Percentiles rank a stretch among this genome's conserved stretches.
Conservation (phyloP, 2,113 vertebrate genomes). For the Sterrhoptilus dennistouni region DNA sequence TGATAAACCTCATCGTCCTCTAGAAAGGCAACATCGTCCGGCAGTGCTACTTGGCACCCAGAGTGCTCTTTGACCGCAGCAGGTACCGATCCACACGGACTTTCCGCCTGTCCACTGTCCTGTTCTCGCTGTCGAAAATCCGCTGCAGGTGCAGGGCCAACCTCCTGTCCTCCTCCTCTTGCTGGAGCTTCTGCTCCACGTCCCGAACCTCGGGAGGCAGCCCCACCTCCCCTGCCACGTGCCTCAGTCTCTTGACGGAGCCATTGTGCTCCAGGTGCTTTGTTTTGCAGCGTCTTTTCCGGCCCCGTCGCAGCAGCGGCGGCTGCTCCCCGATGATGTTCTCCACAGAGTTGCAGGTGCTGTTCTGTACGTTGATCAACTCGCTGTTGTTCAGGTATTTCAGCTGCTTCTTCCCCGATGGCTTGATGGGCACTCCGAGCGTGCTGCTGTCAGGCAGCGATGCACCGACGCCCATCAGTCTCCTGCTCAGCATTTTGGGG, state of each 20-base stretch:
- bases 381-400: slow-evolving; percentile 64
- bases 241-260: slow-evolving; percentile 75
- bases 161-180: slow-evolving; percentile 83
- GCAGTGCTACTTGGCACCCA: slow-evolving; percentile 73
- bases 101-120: slow-evolving; percentile 72
- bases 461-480: neutral
- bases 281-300: slow-evolving; percentile 88
- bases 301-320: slow-evolving; percentile 77
- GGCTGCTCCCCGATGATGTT: slow-evolving; percentile 32
- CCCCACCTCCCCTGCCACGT: slow-evolving; percentile 22
- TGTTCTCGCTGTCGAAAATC: slow-evolving; percentile 83
- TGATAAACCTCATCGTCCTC: neutral
- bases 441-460: slow-evolving; percentile 11
- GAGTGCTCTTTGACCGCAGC: slow-evolving; percentile 85
- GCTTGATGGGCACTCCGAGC: slow-evolving; percentile 4
- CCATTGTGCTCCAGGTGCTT: slow-evolving; percentile 86
- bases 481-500: slow-evolving; percentile 8
- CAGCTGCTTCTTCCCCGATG: slow-evolving; percentile 44
- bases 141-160: slow-evolving; percentile 87
- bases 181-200: slow-evolving; percentile 72
- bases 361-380: slow-evolving; percentile 53
- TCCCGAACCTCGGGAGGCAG: slow-evolving; percentile 36
- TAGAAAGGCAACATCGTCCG: slow-evolving; percentile 30
- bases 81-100: slow-evolving; percentile 82
- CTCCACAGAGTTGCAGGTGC: slow-evolving; percentile 31